Evolutionary conservation across 2,797 vertebrate species (phyloP).

Genomic region (Malacoctenus gilli): DNA sequence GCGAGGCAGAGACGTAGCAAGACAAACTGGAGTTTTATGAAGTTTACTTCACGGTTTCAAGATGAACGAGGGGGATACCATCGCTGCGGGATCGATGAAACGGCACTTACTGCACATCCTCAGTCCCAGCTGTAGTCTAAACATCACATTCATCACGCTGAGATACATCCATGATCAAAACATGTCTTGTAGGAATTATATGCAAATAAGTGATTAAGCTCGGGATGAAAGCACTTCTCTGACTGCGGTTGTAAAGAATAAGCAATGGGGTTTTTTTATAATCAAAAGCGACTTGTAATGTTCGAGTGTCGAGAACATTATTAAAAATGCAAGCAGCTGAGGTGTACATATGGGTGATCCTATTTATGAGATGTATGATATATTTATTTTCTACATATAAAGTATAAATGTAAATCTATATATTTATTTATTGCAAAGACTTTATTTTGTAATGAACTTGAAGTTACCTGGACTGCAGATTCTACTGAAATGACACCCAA

Average conservation of each 20-base stretch:
- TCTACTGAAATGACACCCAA: constrained; percentile 90
- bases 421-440: constrained; percentile 99
- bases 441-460: constrained; percentile 99
- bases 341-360: constrained; percentile 94
- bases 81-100: constrained; percentile 54
- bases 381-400: constrained; percentile 99
- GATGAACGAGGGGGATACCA: constrained; percentile 36
- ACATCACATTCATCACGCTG: constrained; percentile 41
- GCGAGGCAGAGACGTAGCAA: constrained; percentile 9
- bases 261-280: constrained; percentile 54
- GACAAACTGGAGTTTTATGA: constrained; percentile 28
- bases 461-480: constrained; percentile 91
- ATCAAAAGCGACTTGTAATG: constrained; percentile 82
- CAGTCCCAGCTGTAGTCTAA: constrained; percentile 42
- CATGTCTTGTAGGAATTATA: constrained; percentile 31
- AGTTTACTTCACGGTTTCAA: constrained; percentile 31
- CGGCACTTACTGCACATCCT: constrained; percentile 74
- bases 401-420: constrained; percentile 94
- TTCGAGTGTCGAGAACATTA: constrained; percentile 86
- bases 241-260: constrained; percentile 65
- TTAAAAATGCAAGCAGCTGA: constrained; percentile 89
- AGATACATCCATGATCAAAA: constrained; percentile 48
- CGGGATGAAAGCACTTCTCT: constrained; percentile 66
- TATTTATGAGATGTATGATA: constrained; percentile 99
- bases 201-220: constrained; percentile 37